Percentiles rank a stretch among this genome's conserved stretches.
Evolutionary conservation across 2,888 invertebrate species (phyloP).

Genomic region (Drosophila robusta): DNA sequence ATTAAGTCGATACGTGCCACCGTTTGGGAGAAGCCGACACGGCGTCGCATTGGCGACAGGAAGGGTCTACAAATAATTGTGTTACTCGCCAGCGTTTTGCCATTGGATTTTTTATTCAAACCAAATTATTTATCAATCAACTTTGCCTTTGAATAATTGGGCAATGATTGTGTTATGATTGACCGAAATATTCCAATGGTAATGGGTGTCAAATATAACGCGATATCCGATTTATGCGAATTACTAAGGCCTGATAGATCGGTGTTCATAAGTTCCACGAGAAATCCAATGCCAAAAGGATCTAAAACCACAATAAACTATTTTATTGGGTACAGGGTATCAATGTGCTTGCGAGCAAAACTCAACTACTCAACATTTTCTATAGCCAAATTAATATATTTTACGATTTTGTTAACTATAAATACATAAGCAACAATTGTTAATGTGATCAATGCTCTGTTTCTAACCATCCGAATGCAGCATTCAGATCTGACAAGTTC

Average conservation of each 20-base stretch:
- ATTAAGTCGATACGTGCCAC: constrained; percentile 65
- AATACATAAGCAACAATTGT: too few relatives aligned
- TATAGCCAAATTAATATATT: too few relatives aligned
- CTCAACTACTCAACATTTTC: too few relatives aligned
- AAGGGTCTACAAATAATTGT: constrained; percentile 41
- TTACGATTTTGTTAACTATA: too few relatives aligned
- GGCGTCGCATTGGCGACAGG: constrained; percentile 42
- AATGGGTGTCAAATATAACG: too few relatives aligned
- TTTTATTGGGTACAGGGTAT: too few relatives aligned
- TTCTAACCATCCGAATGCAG: not conserved
- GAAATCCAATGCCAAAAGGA: too few relatives aligned
- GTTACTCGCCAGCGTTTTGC: constrained; percentile 12
- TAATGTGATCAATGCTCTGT: not conserved
- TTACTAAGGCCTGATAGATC: not conserved
- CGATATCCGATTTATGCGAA: not conserved
- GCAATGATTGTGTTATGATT: not conserved
- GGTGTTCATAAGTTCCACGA: too few relatives aligned
- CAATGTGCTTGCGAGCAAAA: too few relatives aligned
- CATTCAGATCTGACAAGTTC: constrained; percentile 1
- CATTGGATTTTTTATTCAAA: constrained; percentile 2
- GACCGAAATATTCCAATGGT: not conserved
- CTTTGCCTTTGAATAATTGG: not conserved
- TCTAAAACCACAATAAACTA: too few relatives aligned
- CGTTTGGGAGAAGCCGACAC: constrained; percentile 24
- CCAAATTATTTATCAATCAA: constrained; percentile 7